phyloP scores from a whole-genome alignment of 2,797 vertebrate species.

The Malacoraja senta region DNA sequence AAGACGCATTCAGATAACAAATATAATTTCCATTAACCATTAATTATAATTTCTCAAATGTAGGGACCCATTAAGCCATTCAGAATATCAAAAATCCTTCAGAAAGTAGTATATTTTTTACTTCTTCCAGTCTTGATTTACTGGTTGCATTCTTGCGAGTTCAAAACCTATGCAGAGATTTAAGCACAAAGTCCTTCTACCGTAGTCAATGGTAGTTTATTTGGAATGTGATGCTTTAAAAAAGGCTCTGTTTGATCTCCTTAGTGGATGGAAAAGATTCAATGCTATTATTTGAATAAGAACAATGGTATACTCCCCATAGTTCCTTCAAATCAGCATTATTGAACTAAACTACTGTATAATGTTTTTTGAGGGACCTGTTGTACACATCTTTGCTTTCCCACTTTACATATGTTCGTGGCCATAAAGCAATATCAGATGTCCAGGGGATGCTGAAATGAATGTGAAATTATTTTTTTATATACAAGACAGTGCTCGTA shows the following conservation, averaged over 20 bases:
- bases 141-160: not conserved
- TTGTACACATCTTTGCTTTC: not conserved
- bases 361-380: not conserved
- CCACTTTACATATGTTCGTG: not conserved
- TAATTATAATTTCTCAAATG: not conserved
- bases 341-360: not conserved
- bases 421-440: not conserved
- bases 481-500: not conserved
- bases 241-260: not conserved
- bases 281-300: no score
- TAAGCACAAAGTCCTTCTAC: not conserved
- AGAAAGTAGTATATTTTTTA: not conserved
- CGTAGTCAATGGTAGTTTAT: not conserved
- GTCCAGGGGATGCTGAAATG: not conserved
- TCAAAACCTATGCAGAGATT: not conserved
- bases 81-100: not conserved
- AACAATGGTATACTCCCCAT: not conserved
- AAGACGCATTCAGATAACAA: not conserved
- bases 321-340: not conserved
- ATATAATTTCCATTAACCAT: not conserved
- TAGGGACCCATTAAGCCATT: not conserved
- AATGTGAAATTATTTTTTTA: not conserved
- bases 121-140: not conserved
- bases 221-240: not conserved
- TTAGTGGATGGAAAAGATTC: not conserved